phyloP scores from a whole-genome alignment of 2,888 invertebrate genomes.

The Morpho achilles region DNA sequence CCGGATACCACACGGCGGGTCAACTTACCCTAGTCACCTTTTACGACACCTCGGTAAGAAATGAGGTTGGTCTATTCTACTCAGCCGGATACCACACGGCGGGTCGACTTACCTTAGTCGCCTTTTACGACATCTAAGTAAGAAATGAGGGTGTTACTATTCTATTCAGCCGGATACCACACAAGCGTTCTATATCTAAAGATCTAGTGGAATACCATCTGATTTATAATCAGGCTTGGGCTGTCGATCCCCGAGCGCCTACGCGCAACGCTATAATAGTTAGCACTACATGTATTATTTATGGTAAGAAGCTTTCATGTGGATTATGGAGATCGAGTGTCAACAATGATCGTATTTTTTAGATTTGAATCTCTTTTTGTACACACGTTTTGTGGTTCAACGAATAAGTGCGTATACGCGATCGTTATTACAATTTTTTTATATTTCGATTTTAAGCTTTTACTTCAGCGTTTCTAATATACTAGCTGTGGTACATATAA shows the following conservation, averaged over 20 bases:
- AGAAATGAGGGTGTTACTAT: too few species aligned
- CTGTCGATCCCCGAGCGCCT: constrained; percentile 73
- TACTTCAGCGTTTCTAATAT: too few species aligned
- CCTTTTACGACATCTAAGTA: too few species aligned
- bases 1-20: too few species aligned
- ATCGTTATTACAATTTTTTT: not conserved
- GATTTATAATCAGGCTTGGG: constrained; percentile 75
- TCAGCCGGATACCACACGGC: too few species aligned
- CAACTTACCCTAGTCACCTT: too few species aligned
- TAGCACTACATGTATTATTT: constrained; percentile 75
- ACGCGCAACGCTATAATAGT: constrained; percentile 68
- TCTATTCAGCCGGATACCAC: too few species aligned
- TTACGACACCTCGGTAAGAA: too few species aligned
- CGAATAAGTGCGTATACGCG: not conserved
- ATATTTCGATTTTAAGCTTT: too few species aligned
- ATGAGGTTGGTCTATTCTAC: too few species aligned
- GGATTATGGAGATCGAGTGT: constrained; percentile 73
- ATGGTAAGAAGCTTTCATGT: constrained; percentile 75
- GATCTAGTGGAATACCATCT: constrained; percentile 34
- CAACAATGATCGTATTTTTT: constrained; percentile 57
- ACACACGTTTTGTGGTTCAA: not conserved
- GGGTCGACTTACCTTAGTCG: too few species aligned
- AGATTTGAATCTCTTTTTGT: constrained; percentile 17
- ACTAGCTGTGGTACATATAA: too few species aligned
- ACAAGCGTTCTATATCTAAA: constrained; percentile 34